phyloP scores from a whole-genome alignment of 1,140 invertebrate species.

The Platorchestia sp. region DNA sequence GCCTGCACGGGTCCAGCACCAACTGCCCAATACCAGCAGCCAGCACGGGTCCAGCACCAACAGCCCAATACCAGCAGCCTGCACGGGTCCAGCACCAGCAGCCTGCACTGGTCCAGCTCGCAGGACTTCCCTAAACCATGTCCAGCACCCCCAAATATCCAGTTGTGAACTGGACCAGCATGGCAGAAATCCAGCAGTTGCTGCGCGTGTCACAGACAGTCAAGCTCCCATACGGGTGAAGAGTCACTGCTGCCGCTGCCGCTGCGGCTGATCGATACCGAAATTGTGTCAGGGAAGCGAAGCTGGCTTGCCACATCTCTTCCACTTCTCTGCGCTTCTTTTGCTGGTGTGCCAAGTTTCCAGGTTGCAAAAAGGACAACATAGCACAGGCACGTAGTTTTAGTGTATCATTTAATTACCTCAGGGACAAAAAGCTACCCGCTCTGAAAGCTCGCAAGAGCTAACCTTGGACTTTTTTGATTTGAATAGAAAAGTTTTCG shows the following conservation, averaged over 20 bases:
- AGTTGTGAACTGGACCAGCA: not conserved
- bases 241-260: constrained; percentile 1
- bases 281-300: constrained; percentile 45
- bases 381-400: constrained; percentile 19
- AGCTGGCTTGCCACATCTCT: constrained; percentile 35
- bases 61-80: not conserved
- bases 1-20: not conserved
- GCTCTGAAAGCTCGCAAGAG: not conserved
- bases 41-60: not conserved
- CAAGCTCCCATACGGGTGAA: constrained; percentile 3
- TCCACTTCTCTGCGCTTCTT: constrained; percentile 27
- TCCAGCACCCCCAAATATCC: not conserved
- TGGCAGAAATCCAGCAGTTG: not conserved
- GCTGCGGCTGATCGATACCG: constrained; percentile 45
- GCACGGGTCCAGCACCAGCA: not conserved
- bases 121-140: too few species aligned
- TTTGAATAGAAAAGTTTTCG: not conserved
- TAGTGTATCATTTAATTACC: constrained; percentile 32
- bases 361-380: not conserved
- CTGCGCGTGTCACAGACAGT: not conserved
- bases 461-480: not conserved
- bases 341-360: constrained; percentile 35
- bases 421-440: constrained; percentile 11
- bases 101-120: not conserved
- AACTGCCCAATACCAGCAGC: not conserved